These are phyloP conservation scores for Regulus satrapa DNA, from an alignment of 2,113 vertebrate species.

Conservation along the genomic window DNA sequence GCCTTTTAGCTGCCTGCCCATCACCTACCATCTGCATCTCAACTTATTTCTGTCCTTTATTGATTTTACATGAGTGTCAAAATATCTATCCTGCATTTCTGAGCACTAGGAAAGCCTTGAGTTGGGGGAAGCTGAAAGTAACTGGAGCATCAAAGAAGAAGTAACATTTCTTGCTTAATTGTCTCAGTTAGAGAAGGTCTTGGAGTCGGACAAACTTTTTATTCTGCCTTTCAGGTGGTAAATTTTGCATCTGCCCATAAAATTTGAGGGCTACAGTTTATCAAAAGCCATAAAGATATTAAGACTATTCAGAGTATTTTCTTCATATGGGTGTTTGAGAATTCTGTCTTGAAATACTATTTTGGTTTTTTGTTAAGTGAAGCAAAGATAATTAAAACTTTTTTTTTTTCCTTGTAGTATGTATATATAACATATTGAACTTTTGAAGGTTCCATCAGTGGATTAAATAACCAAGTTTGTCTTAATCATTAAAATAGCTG, in stretches of 20 bases:
- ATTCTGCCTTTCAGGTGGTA: neutral
- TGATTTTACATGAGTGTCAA: neutral
- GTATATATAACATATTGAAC: neutral
- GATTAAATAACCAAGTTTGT: neutral
- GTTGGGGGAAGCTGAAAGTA: neutral
- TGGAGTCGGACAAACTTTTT: neutral
- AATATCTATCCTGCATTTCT: neutral
- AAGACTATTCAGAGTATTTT: neutral
- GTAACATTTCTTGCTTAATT: neutral
- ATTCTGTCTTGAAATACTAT: neutral
- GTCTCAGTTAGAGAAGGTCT: neutral
- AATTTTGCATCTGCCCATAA: neutral
- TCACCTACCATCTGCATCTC: neutral
- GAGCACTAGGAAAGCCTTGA: neutral
- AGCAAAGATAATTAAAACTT: neutral
- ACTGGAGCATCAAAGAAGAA: neutral
- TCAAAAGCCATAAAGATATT: slow-evolving; percentile 29
- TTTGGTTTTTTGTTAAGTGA: neutral
- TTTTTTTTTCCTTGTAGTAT: neutral
- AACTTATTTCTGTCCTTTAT: neutral
- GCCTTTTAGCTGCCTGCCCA: neutral
- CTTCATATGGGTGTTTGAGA: neutral
- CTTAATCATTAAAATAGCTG: neutral
- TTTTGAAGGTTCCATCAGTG: neutral
- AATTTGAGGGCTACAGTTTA: neutral